phyloP scores from a whole-genome alignment of 2,888 invertebrate genomes.

The Cylloceria caligata region DNA sequence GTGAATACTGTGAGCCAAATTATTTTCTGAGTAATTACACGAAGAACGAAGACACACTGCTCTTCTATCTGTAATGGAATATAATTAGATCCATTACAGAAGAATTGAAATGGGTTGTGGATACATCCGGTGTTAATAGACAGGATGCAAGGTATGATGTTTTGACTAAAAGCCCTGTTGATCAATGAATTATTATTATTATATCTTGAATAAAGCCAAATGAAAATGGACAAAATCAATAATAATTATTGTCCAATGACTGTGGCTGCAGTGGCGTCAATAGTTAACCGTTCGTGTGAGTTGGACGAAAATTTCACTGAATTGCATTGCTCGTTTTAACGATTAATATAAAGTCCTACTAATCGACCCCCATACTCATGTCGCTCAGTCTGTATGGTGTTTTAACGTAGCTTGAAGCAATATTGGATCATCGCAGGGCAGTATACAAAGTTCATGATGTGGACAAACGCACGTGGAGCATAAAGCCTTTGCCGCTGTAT shows the following conservation, averaged over 20 bases:
- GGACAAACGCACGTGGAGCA: slow-evolving; percentile 32
- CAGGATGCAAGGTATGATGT: not conserved
- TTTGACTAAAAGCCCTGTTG: not conserved
- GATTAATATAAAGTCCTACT: slow-evolving; percentile 41
- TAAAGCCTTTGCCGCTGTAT: not conserved
- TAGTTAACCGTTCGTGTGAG: not conserved
- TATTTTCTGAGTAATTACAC: not conserved
- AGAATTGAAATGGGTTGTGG: too few species aligned
- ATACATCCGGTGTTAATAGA: not conserved
- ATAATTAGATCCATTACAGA: too few species aligned
- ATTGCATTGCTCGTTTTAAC: slow-evolving; percentile 26
- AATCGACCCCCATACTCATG: slow-evolving; percentile 17
- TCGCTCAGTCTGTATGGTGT: slow-evolving; percentile 28
- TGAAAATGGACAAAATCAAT: slow-evolving; percentile 1
- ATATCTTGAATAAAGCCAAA: not conserved
- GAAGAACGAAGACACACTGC: not conserved
- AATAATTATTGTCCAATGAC: not conserved
- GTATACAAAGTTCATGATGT: slow-evolving; percentile 13
- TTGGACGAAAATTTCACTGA: not conserved
- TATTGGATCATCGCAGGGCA: slow-evolving; percentile 39
- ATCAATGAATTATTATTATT: not conserved
- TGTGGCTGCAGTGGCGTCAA: not conserved
- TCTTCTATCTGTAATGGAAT: not conserved
- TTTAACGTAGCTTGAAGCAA: slow-evolving; percentile 59
- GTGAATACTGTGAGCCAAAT: not conserved